phyloP scores from a whole-genome alignment of 2,888 invertebrate genomes.

The Tricholauxania praeusta region DNA sequence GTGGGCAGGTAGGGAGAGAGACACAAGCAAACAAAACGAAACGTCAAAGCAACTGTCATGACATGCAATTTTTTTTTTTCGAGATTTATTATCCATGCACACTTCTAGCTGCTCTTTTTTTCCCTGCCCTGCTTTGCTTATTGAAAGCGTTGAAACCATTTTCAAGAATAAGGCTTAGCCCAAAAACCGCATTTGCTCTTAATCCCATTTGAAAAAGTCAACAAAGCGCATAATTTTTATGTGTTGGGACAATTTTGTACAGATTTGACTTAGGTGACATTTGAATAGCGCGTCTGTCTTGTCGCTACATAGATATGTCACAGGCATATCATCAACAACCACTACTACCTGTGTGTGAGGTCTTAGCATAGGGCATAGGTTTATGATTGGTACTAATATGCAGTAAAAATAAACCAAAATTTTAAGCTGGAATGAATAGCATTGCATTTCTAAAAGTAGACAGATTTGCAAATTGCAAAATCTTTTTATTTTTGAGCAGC shows the following conservation, averaged over 20 bases:
- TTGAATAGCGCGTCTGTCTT: background rate
- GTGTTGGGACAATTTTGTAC: constrained; percentile 9
- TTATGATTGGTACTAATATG: background rate
- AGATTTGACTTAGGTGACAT: constrained; percentile 4
- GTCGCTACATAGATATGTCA: background rate
- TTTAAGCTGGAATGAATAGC: too few relatives aligned
- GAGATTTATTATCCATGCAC: too few relatives aligned
- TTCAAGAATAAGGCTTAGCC: background rate
- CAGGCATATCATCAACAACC: too few relatives aligned
- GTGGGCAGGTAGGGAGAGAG: constrained; percentile 5
- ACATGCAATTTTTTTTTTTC: background rate
- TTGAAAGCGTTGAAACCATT: background rate
- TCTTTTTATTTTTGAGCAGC: too few relatives aligned
- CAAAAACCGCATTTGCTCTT: constrained; percentile 38
- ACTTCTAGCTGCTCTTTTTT: background rate
- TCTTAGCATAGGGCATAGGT: background rate
- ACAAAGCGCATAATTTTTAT: constrained; percentile 50
- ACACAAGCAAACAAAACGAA: background rate
- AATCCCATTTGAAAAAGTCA: constrained; percentile 63
- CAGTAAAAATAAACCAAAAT: too few relatives aligned
- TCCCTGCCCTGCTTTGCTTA: too few relatives aligned
- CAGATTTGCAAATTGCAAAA: too few relatives aligned
- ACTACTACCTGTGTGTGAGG: background rate
- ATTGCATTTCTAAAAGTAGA: too few relatives aligned
- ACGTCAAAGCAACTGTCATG: background rate